phyloP scores from a whole-genome alignment of 2,113 vertebrate species.

The Aspidoscelis tigris region DNA sequence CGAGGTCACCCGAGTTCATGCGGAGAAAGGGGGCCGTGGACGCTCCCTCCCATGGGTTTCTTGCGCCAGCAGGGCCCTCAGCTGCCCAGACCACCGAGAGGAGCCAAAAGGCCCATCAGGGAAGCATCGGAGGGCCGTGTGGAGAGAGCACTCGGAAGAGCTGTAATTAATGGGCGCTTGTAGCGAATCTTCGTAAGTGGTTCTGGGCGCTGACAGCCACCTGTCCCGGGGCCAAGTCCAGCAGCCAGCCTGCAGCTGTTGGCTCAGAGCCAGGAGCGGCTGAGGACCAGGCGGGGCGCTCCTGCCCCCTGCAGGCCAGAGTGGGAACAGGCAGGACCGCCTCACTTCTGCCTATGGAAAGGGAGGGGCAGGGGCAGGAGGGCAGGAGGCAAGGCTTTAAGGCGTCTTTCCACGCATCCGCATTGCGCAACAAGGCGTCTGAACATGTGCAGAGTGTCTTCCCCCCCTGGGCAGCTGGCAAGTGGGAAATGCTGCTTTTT shows the following conservation, averaged over 20 bases:
- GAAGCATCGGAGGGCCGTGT: background rate
- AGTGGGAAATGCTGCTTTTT: too few species aligned
- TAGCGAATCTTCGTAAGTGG: constrained; percentile 17
- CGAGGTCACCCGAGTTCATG: too few species aligned
- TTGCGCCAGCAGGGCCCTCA: too few species aligned
- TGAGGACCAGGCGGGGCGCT: background rate
- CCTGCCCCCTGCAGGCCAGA: background rate
- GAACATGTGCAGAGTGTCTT: too few species aligned
- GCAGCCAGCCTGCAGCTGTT: too few species aligned
- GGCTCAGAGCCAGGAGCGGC: background rate
- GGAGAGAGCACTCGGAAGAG: background rate
- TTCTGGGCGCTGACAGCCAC: background rate
- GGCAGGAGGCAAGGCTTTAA: too few species aligned
- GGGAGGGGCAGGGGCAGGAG: background rate
- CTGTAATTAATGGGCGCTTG: background rate
- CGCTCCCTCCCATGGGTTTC: too few species aligned
- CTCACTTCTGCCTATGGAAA: background rate
- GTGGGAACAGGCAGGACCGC: too few species aligned
- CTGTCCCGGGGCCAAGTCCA: background rate
- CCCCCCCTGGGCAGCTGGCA: too few species aligned
- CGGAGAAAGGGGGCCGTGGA: too few species aligned
- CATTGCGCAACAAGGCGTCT: background rate
- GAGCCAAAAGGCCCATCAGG: background rate
- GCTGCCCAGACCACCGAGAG: background rate
- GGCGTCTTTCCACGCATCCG: too few species aligned